These are phyloP conservation scores for Capitulum mitella DNA, from an alignment of 2,888 invertebrate genomes.

Conservation along the genomic window DNA sequence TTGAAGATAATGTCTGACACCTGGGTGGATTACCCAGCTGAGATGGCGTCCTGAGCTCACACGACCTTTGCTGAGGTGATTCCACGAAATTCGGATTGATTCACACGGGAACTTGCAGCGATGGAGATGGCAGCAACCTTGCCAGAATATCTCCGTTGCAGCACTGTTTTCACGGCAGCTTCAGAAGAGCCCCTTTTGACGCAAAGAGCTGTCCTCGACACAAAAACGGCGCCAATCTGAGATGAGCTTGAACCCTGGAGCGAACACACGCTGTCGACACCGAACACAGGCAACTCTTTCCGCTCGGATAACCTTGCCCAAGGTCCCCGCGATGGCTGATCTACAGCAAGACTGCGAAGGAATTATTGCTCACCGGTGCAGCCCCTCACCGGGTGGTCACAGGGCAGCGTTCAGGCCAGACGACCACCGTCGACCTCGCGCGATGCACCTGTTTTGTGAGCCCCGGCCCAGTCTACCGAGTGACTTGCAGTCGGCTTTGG, in stretches of 20 bases:
- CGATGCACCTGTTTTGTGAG: neutral
- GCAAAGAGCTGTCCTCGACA: neutral
- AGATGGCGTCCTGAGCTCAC: no score
- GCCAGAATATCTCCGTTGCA: no score
- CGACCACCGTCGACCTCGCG: neutral
- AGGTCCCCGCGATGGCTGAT: neutral
- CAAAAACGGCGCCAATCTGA: neutral
- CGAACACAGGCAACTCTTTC: neutral
- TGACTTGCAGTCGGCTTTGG: conserved; percentile 3
- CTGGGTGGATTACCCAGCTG: no score
- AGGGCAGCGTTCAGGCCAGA: neutral
- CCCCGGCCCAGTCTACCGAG: neutral
- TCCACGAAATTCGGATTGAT: no score
- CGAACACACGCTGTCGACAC: neutral
- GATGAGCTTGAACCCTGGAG: neutral
- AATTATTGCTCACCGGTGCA: neutral
- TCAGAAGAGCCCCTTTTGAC: no score
- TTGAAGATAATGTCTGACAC: no score
- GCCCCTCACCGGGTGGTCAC: neutral
- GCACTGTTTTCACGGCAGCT: no score
- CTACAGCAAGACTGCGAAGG: neutral
- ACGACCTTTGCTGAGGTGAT: no score
- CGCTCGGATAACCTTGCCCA: neutral
- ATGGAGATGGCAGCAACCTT: neutral
- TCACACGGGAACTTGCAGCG: neutral